Percentiles rank a stretch among this genome's conserved stretches.
Conservation (phyloP, 2,797 vertebrate species). For the Melanogrammus aeglefinus region DNA sequence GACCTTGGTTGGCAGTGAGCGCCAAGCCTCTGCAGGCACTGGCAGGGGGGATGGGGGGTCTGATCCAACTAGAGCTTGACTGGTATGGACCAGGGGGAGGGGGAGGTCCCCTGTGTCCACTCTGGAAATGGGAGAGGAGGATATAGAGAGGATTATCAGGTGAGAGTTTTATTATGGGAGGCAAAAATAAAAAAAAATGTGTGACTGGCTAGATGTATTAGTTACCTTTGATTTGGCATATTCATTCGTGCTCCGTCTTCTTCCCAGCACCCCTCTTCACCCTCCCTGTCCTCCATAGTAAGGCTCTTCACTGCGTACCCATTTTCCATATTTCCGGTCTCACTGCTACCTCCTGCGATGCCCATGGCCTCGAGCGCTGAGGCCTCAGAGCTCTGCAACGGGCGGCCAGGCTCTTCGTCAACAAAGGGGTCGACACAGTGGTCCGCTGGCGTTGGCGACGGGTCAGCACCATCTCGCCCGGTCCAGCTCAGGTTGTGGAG, state of each 20-base stretch:
- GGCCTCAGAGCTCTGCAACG: conserved; percentile 24
- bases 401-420: background rate
- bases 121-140: background rate
- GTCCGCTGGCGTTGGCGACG: conserved; percentile 10
- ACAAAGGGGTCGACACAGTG: background rate
- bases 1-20: background rate
- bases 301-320: conserved; percentile 18
- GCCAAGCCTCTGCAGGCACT: background rate
- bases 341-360: conserved; percentile 7
- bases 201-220: background rate
- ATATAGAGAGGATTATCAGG: background rate
- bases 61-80: background rate
- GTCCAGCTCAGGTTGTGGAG: conserved; percentile 26
- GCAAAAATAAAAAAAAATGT: background rate
- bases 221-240: background rate
- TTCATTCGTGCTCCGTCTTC: background rate
- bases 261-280: conserved; percentile 6
- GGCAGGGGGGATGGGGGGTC: background rate
- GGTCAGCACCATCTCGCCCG: background rate
- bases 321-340: conserved; percentile 18
- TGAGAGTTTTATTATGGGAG: background rate
- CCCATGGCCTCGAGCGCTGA: background rate
- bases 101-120: background rate
- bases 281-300: conserved; percentile 20
- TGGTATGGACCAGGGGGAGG: background rate